Percentiles rank a stretch among this genome's conserved stretches.
Evolutionary conservation across 2,113 vertebrate species (phyloP).

Genomic region (Notarius quadriscutis): DNA sequence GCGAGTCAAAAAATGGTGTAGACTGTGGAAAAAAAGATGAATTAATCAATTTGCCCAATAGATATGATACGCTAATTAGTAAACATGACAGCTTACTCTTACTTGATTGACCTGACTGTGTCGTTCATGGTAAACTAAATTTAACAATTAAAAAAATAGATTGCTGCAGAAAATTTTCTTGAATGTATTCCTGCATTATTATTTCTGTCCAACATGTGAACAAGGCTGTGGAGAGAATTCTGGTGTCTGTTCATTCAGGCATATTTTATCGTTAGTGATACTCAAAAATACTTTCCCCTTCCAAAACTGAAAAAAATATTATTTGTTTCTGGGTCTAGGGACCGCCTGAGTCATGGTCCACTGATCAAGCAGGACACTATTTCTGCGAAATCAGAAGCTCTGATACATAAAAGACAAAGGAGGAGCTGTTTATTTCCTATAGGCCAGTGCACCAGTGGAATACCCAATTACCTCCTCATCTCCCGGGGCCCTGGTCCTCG

Average conservation of each 20-base stretch:
- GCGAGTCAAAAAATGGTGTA: slow-evolving; percentile 88
- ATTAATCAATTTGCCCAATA: neutral
- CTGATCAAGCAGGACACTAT: slow-evolving; percentile 40
- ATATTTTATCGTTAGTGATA: neutral
- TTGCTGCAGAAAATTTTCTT: neutral
- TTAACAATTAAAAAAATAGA: neutral
- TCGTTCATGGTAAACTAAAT: neutral
- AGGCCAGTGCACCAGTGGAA: neutral
- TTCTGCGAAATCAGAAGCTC: neutral
- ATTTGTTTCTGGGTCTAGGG: neutral
- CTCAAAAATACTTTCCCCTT: too few relatives aligned
- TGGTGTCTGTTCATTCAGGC: neutral
- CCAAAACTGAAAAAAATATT: neutral
- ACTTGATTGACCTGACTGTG: neutral
- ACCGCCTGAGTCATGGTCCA: slow-evolving; percentile 38
- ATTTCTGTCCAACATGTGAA: slow-evolving; percentile 2
- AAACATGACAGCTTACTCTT: neutral
- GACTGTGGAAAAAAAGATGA: slow-evolving; percentile 77
- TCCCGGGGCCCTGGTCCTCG: neutral
- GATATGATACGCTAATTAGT: neutral
- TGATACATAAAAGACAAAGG: slow-evolving; percentile 2
- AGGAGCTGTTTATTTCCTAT: slow-evolving; percentile 5
- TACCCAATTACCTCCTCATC: neutral
- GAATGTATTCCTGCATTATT: neutral
- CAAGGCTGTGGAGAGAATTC: neutral